Base-by-base conservation (phyloP, 1,140 invertebrate species). In the Magallana angulata region DNA sequence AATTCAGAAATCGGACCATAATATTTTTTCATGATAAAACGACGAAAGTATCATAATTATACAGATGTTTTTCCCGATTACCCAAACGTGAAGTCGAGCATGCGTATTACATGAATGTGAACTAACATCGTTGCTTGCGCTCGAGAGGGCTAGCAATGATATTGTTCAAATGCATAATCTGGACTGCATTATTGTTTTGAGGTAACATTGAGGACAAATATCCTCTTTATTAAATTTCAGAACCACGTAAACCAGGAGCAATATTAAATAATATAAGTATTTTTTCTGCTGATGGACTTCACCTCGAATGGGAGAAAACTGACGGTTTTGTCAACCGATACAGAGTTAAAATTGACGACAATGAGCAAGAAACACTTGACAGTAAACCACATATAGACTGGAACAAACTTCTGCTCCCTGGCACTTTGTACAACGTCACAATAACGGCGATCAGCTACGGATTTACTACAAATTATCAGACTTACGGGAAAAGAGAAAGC, bases 401-500 rank as follows among this genome's bases (percentile, higher is more conserved):
- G 64, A 11, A 24, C 3, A 24, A 24, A 30, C 64, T 71, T 6
- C 64, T 71, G 8, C 18, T 71, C 1, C 64, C 64, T 18, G 8
- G 7, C 18, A 71, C 64, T 71, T 24, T 24, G 64, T 71, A 71
- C 18, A 71, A 71, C 64, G 64, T 30, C 8, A 71, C 64, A n/a
- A 71, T 71, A 9, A 71, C 18, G 30, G 64, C 64, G 1, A 71
- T 71, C n/a, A 71, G 18, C 30, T 36, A 36, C n/a, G 60, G 60
- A n/a, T 11, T 12, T 12, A 12, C n/a, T 16, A 62, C 60, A 16
- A 62, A 62, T 62, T 62, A 62, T 62, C 60, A 14, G n/a, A 14
- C 60, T 62, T 62, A 62, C n/a, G 64, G 64, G 30, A n/a, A n/a
- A 68, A 68, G 64, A 24, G 64, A 68, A n/a, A 68, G 64, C 24